A percentile compares a stretch with the other conserved stretches of the same genome.
These are phyloP conservation scores for Heterodera schachtii DNA, from an alignment of 1,140 invertebrate species.

Conservation along the genomic window DNA sequence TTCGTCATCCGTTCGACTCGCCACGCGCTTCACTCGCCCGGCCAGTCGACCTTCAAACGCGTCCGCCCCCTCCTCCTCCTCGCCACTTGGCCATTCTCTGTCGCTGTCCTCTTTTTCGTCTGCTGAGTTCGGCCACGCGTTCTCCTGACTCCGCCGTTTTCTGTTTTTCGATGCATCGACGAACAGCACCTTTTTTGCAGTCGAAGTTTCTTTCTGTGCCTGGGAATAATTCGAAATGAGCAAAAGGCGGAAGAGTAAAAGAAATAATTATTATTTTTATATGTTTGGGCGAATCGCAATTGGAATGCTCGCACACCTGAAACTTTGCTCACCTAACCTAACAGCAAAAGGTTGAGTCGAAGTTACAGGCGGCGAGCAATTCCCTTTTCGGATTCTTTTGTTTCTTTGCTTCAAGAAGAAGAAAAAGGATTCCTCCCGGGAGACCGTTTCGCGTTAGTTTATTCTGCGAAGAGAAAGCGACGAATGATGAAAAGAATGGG, in stretches of 20 bases:
- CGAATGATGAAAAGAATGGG: conserved; percentile 3
- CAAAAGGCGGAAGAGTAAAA: background rate
- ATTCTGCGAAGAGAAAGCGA: conserved; percentile 2
- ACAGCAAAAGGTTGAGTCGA: conserved; percentile 42
- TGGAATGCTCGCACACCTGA: conserved; percentile 44
- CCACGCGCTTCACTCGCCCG: conserved; percentile 18
- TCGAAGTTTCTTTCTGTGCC: background rate
- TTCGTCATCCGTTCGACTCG: background rate
- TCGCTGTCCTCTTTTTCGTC: conserved; percentile 5
- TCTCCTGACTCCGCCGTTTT: conserved; percentile 21
- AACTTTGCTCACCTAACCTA: conserved; percentile 49
- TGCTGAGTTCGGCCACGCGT: background rate
- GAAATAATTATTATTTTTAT: background rate
- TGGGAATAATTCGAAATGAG: background rate
- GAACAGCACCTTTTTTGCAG: background rate
- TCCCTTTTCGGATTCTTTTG: background rate
- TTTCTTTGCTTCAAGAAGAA: background rate
- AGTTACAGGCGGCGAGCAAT: conserved; percentile 45
- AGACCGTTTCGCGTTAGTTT: conserved; percentile 6
- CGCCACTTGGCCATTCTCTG: background rate
- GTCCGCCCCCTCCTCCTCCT: background rate
- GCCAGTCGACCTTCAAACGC: background rate
- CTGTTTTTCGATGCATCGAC: conserved; percentile 8
- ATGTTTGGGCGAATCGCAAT: background rate
- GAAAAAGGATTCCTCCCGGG: background rate